A percentile compares a stretch with the other conserved stretches of the same genome.
These are phyloP conservation scores for Ericerus pela DNA, from an alignment of 1,140 invertebrate genomes.

Conservation along the genomic window DNA sequence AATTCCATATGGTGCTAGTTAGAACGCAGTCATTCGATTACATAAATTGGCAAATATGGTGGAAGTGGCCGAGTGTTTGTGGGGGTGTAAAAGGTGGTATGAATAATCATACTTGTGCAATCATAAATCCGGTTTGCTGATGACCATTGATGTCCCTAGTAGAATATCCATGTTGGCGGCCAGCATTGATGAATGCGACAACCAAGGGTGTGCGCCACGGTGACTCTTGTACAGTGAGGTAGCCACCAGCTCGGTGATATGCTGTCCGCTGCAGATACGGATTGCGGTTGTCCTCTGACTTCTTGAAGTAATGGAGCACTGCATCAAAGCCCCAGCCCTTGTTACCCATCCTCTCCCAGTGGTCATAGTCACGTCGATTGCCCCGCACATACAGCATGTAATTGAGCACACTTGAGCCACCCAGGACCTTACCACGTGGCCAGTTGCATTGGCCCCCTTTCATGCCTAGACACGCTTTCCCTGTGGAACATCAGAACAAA, in stretches of 20 bases:
- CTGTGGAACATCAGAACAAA: too few species aligned
- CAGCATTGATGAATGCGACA: conserved; percentile 69
- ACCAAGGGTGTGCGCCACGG: conserved; percentile 68
- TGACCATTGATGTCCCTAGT: conserved; percentile 76
- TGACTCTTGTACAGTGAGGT: conserved; percentile 65
- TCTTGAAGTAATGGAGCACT: conserved; percentile 75
- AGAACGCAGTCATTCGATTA: too few species aligned
- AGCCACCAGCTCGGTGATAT: conserved; percentile 60
- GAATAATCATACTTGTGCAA: conserved; percentile 43
- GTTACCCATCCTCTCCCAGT: conserved; percentile 72
- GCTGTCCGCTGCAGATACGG: conserved; percentile 50
- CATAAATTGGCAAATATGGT: too few species aligned
- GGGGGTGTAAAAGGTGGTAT: too few species aligned
- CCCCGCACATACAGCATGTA: conserved; percentile 92
- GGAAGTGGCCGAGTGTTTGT: too few species aligned
- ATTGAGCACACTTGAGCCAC: conserved; percentile 81
- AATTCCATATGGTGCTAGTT: too few species aligned
- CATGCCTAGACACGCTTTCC: conserved; percentile 24
- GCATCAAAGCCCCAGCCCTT: conserved; percentile 78
- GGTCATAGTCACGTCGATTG: conserved; percentile 68
- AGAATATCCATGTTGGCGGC: conserved; percentile 64
- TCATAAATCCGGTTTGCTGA: conserved; percentile 68
- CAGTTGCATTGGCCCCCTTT: conserved; percentile 60
- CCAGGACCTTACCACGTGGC: conserved; percentile 70
- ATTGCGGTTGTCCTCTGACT: conserved; percentile 76